Evolutionary conservation across 2,888 invertebrate species (phyloP).

Genomic region (Coleophora flavipennella): DNA sequence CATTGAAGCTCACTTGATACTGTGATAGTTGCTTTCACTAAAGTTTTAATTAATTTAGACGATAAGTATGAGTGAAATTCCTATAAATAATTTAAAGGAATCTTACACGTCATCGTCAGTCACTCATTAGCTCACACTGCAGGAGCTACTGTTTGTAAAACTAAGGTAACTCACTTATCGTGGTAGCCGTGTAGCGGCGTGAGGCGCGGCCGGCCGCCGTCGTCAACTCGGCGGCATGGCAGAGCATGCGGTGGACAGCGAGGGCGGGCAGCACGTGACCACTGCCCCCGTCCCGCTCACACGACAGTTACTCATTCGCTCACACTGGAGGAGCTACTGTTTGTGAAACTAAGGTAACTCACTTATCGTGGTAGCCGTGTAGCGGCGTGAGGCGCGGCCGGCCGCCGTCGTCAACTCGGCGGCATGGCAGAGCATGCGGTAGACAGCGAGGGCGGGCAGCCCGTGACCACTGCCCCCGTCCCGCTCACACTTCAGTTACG

Average conservation of each 20-base stretch:
- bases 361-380: conserved; percentile 50
- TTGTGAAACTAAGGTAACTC: too few relatives aligned
- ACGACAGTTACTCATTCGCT: conserved; percentile 29
- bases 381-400: conserved; percentile 65
- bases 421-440: conserved; percentile 41
- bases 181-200: conserved; percentile 52
- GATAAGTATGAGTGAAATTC: too few relatives aligned
- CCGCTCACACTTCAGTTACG: conserved; percentile 24
- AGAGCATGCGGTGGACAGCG: conserved; percentile 28
- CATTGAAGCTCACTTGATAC: too few relatives aligned
- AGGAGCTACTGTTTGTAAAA: too few relatives aligned
- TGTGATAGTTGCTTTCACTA: too few relatives aligned
- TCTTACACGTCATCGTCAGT: too few relatives aligned
- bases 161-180: conserved; percentile 41
- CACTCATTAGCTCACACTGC: conserved; percentile 27
- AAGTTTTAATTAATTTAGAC: too few relatives aligned
- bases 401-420: conserved; percentile 64
- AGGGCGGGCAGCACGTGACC: conserved; percentile 17
- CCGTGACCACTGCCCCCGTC: conserved; percentile 19
- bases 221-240: conserved; percentile 64
- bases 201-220: conserved; percentile 61
- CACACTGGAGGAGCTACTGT: too few relatives aligned
- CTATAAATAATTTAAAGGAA: too few relatives aligned
- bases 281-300: conserved; percentile 19
- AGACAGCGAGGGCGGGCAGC: conserved; percentile 21